A percentile compares a stretch with the other conserved stretches of the same genome.
phyloP scores from a whole-genome alignment of 1,140 invertebrate genomes.

The Physella acuta region DNA sequence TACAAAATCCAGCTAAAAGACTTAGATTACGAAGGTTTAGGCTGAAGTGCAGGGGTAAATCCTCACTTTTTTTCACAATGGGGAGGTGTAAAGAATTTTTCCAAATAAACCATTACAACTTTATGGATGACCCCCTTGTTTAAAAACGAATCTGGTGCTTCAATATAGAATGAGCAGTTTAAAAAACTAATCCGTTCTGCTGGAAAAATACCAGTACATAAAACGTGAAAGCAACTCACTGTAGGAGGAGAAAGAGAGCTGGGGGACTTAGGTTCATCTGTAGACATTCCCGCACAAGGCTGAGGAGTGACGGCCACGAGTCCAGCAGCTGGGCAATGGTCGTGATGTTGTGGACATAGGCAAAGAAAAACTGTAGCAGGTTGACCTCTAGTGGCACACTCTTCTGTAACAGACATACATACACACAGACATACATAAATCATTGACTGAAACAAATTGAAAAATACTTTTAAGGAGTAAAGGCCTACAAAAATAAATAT shows the following conservation, averaged over 20 bases:
- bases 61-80: no score
- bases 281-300: constrained; percentile 76
- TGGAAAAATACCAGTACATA: no score
- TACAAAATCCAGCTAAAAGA: no score
- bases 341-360: constrained; percentile 70
- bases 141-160: no score
- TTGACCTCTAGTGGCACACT: constrained; percentile 65
- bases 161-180: no score
- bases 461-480: not conserved
- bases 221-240: constrained; percentile 58
- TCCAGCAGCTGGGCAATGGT: constrained; percentile 73
- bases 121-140: no score
- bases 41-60: no score
- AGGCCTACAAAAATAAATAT: not conserved
- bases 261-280: constrained; percentile 69
- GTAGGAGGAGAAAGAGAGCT: constrained; percentile 79
- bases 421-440: constrained; percentile 15
- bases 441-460: not conserved
- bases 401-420: constrained; percentile 38
- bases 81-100: no score
- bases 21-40: no score
- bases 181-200: no score
- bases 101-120: no score
- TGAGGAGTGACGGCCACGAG: constrained; percentile 77
- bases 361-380: constrained; percentile 69